Conservation (phyloP, 1,140 invertebrate species). For the Sweltsa coloradensis region DNA sequence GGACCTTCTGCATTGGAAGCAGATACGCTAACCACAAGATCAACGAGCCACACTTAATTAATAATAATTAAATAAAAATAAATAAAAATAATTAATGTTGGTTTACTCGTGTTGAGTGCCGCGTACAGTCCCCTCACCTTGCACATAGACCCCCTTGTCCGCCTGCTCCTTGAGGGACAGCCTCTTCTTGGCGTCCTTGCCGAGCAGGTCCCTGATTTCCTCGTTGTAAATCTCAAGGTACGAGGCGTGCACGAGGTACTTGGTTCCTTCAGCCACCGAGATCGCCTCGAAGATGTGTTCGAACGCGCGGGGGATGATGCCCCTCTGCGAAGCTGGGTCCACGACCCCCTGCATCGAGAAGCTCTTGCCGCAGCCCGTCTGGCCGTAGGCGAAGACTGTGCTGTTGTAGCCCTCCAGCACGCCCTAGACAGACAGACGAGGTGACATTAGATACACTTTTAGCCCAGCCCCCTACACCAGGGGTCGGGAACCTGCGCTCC, state of each 20-base stretch:
- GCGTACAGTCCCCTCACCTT: too few species aligned
- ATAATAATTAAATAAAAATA: too few species aligned
- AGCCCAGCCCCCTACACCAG: too few species aligned
- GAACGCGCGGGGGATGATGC: conserved; percentile 76
- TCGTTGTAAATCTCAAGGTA: conserved; percentile 94
- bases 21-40: too few species aligned
- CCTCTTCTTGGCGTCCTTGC: conserved; percentile 48
- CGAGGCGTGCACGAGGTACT: conserved; percentile 80
- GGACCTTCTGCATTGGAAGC: too few species aligned
- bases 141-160: conserved; percentile 70
- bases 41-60: too few species aligned
- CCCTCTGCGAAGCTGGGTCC: conserved; percentile 39
- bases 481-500: too few species aligned
- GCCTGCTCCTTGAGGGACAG: conserved; percentile 70
- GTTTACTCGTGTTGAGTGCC: too few species aligned
- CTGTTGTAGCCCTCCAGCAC: conserved; percentile 80
- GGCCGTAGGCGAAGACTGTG: conserved; percentile 79
- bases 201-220: conserved; percentile 66
- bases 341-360: conserved; percentile 69
- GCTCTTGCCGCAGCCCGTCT: conserved; percentile 74
- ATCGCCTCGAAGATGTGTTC: conserved; percentile 91
- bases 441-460: too few species aligned
- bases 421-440: conserved; percentile 47
- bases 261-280: conserved; percentile 61
- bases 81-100: too few species aligned